Percentiles rank a stretch among this genome's conserved stretches.
phyloP scores from a whole-genome alignment of 2,888 invertebrate species.

The Drosophila mayaguana region DNA sequence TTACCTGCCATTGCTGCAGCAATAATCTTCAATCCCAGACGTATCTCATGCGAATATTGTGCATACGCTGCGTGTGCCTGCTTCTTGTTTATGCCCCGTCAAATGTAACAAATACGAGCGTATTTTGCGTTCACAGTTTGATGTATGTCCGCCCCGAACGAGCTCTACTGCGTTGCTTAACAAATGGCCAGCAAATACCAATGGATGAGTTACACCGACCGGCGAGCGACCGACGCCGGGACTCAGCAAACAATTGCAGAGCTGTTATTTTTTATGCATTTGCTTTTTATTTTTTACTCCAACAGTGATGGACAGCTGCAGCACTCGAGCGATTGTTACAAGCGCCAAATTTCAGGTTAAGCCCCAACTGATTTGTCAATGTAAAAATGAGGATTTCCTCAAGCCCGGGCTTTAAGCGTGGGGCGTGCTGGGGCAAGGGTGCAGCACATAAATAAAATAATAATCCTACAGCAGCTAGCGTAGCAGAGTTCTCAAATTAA shows the following conservation, averaged over 20 bases:
- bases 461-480: no score
- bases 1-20: constrained; percentile 28
- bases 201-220: constrained; percentile 42
- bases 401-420: not conserved
- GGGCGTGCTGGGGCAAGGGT: not conserved
- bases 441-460: not conserved
- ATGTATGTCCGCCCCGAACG: constrained; percentile 35
- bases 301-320: constrained; percentile 44
- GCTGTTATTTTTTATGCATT: constrained; percentile 1
- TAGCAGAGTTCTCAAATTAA: not conserved
- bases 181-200: constrained; percentile 64
- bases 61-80: constrained; percentile 13
- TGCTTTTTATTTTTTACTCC: not conserved
- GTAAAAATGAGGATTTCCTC: not conserved
- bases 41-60: constrained; percentile 45
- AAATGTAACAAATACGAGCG: constrained; percentile 59
- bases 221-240: not conserved
- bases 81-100: constrained; percentile 47
- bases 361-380: constrained; percentile 19
- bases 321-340: constrained; percentile 4
- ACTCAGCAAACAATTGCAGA: constrained; percentile 4
- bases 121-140: constrained; percentile 56
- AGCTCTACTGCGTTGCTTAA: constrained; percentile 40
- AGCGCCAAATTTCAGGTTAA: constrained; percentile 13
- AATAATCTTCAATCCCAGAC: not conserved